Evolutionary conservation across 2,113 vertebrate species (phyloP).

Genomic region (Lepus timidus): DNA sequence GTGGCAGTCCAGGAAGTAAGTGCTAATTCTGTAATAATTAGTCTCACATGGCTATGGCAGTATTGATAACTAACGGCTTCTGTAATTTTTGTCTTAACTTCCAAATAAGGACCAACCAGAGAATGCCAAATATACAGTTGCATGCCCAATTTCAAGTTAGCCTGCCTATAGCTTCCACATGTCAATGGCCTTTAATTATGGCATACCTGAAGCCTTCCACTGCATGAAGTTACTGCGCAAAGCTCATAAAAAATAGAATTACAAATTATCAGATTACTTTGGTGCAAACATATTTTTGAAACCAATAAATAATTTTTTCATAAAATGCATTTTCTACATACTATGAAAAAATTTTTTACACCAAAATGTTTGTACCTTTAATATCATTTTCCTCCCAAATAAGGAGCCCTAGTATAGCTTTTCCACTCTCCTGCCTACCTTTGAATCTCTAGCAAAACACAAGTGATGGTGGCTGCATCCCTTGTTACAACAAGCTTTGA

Average conservation of each 20-base stretch:
- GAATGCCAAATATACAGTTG: background rate
- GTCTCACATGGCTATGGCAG: background rate
- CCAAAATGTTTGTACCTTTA: too few species aligned
- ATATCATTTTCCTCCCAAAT: too few species aligned
- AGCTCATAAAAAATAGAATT: too few species aligned
- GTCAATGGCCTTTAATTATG: background rate
- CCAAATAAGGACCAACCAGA: background rate
- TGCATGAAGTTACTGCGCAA: too few species aligned
- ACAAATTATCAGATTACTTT: too few species aligned
- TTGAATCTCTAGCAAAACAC: background rate
- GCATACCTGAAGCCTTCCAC: accelerated
- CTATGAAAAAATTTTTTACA: too few species aligned
- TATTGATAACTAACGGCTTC: background rate
- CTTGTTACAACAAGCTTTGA: background rate
- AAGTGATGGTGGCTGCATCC: background rate
- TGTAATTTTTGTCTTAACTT: background rate
- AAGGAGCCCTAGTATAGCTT: too few species aligned
- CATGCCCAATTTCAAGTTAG: background rate
- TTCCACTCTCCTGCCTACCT: background rate
- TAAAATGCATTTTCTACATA: too few species aligned
- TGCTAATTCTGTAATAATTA: background rate
- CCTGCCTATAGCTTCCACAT: background rate
- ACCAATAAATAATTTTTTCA: too few species aligned
- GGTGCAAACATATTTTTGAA: too few species aligned
- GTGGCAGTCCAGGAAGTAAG: background rate